Base-by-base conservation (phyloP, 2,888 invertebrate genomes). In the Drosophila ustulata region DNA sequence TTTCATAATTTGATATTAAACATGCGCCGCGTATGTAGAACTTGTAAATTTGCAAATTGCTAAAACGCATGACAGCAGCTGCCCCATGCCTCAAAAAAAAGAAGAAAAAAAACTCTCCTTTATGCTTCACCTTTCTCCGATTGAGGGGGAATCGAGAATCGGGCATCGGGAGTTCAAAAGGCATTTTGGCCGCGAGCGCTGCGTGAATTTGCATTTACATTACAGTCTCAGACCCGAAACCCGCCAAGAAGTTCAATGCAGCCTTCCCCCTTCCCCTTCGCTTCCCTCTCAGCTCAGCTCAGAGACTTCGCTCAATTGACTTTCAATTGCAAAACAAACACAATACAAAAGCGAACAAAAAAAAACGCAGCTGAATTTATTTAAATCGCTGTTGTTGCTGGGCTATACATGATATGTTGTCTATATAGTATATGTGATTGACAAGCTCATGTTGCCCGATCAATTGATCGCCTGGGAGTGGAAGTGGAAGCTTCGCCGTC, bases 21-120 rank as follows among this genome's bases (percentile, higher is more conserved):
- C 88, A 83, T 83, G 87, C 89, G 78, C 70, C 66, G 18, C 67
- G 66, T 78, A 75, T 71, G 81, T 76, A 73, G 83, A 88, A 80
- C 89, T 84, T 84, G 84, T 84, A 84, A 84, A 84, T 88, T 84
- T 84, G 89, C 89, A 84, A 84, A 83, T 83, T 83, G 86, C 83
- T 86, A 62, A 85, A 82, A 82, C 72, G 80, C 88, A 86, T 77
- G 88, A 87, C 75, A 78, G 87, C 37, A 47, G 56, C 70, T 59
- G 66, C 78, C 66, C 84, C 74, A 32, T 43, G 26, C 39, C 18
- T 1, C 18, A 18, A 18, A 18, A 18, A 18, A 18, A 18, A 18
- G 18, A 18, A 1, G 18, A 18, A 18, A 18, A 18, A 18, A 18
- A 18, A 18, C 18, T 18, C 18, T 18, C 18, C 18, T 18, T 18